Evolutionary conservation across 1,140 invertebrate genomes (phyloP).

Genomic region (Philotrypesis tridentata): DNA sequence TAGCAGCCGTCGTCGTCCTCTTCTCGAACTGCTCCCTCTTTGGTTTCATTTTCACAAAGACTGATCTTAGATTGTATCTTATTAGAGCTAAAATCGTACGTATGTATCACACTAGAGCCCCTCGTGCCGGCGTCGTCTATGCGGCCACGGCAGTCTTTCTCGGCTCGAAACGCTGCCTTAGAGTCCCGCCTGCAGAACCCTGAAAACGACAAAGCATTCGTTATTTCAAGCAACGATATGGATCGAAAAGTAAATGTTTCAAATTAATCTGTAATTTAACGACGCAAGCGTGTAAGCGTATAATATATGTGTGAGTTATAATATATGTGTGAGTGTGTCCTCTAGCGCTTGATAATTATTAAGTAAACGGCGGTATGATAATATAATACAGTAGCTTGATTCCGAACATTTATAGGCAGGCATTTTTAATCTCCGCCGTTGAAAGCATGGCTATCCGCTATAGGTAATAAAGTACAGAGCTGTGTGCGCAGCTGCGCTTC

Average conservation of each 20-base stretch:
- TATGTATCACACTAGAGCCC: constrained; percentile 62
- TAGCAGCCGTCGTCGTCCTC: not conserved
- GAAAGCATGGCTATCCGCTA: too few relatives aligned
- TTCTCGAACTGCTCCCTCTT: constrained; percentile 35
- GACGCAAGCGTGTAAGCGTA: too few relatives aligned
- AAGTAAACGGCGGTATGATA: too few relatives aligned
- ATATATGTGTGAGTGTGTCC: too few relatives aligned
- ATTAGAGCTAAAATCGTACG: constrained; percentile 42
- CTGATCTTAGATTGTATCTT: constrained; percentile 1
- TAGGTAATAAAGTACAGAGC: too few relatives aligned
- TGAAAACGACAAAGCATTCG: constrained; percentile 29
- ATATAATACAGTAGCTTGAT: too few relatives aligned
- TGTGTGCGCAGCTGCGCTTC: too few relatives aligned
- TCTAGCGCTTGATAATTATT: too few relatives aligned
- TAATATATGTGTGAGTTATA: too few relatives aligned
- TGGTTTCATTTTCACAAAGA: constrained; percentile 18
- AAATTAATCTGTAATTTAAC: too few relatives aligned
- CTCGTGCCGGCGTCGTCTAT: constrained; percentile 44
- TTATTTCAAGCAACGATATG: not conserved
- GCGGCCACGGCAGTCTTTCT: constrained; percentile 40
- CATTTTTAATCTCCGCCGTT: too few relatives aligned
- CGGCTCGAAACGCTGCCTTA: constrained; percentile 22
- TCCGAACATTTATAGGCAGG: too few relatives aligned
- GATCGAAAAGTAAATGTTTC: not conserved
- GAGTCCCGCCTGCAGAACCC: constrained; percentile 65